A percentile compares a stretch with the other conserved stretches of the same genome.
Conservation (phyloP, 2,888 invertebrate genomes). For the Oligia fasciuncula region DNA sequence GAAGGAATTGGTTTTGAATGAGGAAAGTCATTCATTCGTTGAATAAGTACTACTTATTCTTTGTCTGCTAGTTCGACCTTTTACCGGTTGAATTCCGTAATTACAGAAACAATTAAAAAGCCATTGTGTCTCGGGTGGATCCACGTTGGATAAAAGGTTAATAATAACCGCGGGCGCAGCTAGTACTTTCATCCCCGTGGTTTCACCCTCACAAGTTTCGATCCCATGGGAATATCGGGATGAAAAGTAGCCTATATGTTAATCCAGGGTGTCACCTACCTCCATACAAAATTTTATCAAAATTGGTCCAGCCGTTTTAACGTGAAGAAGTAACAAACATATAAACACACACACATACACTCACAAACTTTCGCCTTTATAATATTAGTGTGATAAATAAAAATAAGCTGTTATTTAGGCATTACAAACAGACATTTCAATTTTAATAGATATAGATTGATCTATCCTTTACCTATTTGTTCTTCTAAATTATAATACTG, state of each 20-base stretch:
- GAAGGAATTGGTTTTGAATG: constrained; percentile 21
- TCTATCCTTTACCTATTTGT: not conserved
- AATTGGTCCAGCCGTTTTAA: no score
- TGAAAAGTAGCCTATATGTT: no score
- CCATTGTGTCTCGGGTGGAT: not conserved
- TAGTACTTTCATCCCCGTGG: no score
- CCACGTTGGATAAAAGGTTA: not conserved
- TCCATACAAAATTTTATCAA: no score
- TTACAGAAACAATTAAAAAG: not conserved
- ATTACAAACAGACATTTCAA: not conserved
- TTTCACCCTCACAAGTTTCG: no score
- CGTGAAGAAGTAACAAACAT: no score
- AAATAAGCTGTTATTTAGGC: not conserved
- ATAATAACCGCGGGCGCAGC: not conserved
- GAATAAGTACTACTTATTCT: not conserved
- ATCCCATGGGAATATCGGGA: no score
- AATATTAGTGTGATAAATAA: no score
- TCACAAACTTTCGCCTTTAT: no score
- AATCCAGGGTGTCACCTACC: no score
- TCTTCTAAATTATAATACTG: no score
- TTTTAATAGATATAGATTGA: not conserved
- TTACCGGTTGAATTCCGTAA: not conserved
- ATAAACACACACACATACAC: no score
- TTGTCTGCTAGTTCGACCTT: not conserved
- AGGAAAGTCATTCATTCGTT: constrained; percentile 10